Evolutionary conservation across 2,888 invertebrate species (phyloP).

Genomic region (Mellilla xanthometata): DNA sequence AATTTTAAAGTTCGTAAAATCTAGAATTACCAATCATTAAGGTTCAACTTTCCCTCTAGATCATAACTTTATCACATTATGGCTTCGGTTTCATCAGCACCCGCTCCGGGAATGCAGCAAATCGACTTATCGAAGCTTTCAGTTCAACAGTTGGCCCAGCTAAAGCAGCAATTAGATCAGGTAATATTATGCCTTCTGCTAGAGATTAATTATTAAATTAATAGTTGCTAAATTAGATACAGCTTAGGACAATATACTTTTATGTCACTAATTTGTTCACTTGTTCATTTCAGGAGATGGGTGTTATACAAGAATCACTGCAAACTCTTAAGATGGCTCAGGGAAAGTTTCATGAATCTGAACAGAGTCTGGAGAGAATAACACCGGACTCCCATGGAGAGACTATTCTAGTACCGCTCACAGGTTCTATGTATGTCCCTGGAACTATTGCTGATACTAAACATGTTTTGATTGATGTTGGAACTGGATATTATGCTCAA

Average conservation of each 20-base stretch:
- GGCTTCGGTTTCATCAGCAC: conserved; percentile 84
- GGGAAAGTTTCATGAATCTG: conserved; percentile 93
- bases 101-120: conserved; percentile 87
- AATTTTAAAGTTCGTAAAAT: background rate
- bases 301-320: conserved; percentile 94
- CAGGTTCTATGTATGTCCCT: conserved; percentile 98
- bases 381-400: conserved; percentile 90
- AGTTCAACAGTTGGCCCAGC: conserved; percentile 90
- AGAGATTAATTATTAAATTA: too few species aligned
- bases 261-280: too few species aligned
- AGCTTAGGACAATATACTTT: too few species aligned
- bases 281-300: conserved; percentile 91
- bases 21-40: background rate
- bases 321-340: conserved; percentile 95
- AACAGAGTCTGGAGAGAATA: conserved; percentile 91
- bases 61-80: conserved; percentile 55
- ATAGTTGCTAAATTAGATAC: too few species aligned
- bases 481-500: conserved; percentile 98
- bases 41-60: background rate
- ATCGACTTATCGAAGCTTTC: conserved; percentile 91
- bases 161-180: conserved; percentile 94
- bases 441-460: conserved; percentile 93
- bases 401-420: conserved; percentile 95
- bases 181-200: conserved; percentile 76
- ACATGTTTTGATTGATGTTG: conserved; percentile 96